These are phyloP conservation scores for Ophonus ardosiacus DNA, from an alignment of 2,888 invertebrate species.

Conservation along the genomic window DNA sequence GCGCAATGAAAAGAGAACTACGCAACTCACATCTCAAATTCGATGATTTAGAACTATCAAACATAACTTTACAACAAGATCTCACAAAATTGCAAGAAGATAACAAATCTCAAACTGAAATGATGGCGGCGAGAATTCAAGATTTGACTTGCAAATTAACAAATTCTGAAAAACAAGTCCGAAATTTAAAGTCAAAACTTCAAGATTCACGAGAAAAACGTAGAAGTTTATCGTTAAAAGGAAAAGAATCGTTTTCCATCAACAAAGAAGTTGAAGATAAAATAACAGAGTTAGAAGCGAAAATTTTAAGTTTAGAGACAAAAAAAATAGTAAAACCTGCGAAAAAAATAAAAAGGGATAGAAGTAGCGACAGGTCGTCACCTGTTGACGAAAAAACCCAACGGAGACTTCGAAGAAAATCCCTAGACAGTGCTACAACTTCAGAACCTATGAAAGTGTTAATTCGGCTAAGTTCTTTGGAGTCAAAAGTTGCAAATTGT, in stretches of 20 bases:
- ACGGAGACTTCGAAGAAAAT: conserved; percentile 83
- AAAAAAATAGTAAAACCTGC: conserved; percentile 71
- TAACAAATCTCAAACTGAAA: conserved; percentile 84
- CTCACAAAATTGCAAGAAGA: conserved; percentile 81
- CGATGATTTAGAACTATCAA: conserved; percentile 88
- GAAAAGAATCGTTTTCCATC: conserved; percentile 86
- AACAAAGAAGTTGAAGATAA: conserved; percentile 92
- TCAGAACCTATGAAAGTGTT: conserved; percentile 89
- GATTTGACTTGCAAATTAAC: conserved; percentile 90
- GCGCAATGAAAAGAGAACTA: conserved; percentile 88
- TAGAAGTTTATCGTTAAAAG: conserved; percentile 88
- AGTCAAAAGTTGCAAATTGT: conserved; percentile 84
- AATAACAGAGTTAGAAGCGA: conserved; percentile 87
- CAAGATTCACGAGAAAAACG: conserved; percentile 88
- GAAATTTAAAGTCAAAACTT: conserved; percentile 87
- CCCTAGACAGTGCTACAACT: conserved; percentile 87
- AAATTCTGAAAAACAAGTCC: conserved; percentile 88
- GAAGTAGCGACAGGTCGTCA: conserved; percentile 74
- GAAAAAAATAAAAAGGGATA: conserved; percentile 75
- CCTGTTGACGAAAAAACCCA: conserved; percentile 76
- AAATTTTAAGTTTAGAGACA: conserved; percentile 83
- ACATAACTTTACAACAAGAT: conserved; percentile 85
- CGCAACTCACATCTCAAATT: conserved; percentile 88
- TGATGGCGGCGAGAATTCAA: conserved; percentile 90
- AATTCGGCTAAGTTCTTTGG: conserved; percentile 86